phyloP scores from a whole-genome alignment of 1,140 invertebrate species.

The Drosophila quadrilineata region DNA sequence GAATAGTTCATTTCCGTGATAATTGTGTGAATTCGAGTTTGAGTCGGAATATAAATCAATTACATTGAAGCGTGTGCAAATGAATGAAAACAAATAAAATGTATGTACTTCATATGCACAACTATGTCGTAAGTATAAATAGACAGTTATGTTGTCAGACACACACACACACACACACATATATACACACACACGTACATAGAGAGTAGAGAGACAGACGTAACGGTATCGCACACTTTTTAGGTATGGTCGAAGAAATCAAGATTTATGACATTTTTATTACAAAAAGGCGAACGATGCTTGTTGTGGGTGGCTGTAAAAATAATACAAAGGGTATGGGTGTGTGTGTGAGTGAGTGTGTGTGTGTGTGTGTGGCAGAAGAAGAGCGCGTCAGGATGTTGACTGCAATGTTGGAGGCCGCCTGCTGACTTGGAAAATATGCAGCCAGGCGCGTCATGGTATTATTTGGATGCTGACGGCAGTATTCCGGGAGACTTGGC shows the following conservation, averaged over 20 bases:
- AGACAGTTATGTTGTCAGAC: conserved; percentile 69
- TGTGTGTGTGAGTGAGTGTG: neutral
- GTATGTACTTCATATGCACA: conserved; percentile 71
- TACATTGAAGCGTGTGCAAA: conserved; percentile 52
- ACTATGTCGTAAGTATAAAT: conserved; percentile 55
- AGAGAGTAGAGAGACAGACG: conserved; percentile 2
- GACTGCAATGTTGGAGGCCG: conserved; percentile 21
- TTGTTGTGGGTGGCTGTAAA: conserved; percentile 56
- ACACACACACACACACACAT: conserved; percentile 16
- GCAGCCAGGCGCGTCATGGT: conserved; percentile 66
- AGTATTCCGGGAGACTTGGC: conserved; percentile 26
- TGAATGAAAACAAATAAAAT: conserved; percentile 77
- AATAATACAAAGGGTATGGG: conserved; percentile 26
- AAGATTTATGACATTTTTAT: conserved; percentile 81
- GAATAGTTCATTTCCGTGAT: no score
- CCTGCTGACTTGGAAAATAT: conserved; percentile 70
- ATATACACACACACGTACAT: neutral
- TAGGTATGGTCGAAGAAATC: conserved; percentile 73
- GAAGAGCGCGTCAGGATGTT: neutral
- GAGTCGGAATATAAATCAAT: conserved; percentile 27
- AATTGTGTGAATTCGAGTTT: no score
- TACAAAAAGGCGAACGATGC: conserved; percentile 69
- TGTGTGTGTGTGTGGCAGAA: neutral
- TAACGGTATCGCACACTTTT: conserved; percentile 65
- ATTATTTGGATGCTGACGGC: conserved; percentile 61